These are phyloP conservation scores for Hemaris fuciformis DNA, from an alignment of 2,888 invertebrate species.

Conservation along the genomic window DNA sequence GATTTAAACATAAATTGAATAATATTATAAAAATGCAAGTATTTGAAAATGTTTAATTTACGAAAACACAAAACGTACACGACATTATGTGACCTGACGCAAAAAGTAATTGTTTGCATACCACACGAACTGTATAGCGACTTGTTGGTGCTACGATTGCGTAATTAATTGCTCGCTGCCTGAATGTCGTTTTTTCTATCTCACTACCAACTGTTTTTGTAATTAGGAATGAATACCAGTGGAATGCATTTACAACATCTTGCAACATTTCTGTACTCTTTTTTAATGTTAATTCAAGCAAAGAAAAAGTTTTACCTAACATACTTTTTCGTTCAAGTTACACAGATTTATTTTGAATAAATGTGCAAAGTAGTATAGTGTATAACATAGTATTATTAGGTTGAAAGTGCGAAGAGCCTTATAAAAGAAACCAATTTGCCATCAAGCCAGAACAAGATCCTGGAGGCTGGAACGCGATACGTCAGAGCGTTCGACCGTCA, in stretches of 20 bases:
- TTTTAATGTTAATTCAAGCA: not conserved
- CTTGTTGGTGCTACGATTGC: not conserved
- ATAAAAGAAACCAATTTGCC: slow-evolving; percentile 56
- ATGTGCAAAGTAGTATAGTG: not conserved
- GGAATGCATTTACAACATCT: not conserved
- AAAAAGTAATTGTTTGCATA: not conserved
- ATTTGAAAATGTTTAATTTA: not conserved
- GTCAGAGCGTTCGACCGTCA: slow-evolving; percentile 45
- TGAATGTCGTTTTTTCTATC: not conserved
- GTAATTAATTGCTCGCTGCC: not conserved
- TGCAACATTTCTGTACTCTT: not conserved
- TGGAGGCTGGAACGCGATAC: slow-evolving; percentile 48
- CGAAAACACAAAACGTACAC: not conserved
- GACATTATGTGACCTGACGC: not conserved
- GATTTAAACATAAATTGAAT: no score
- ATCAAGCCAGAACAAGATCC: slow-evolving; percentile 46
- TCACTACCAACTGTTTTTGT: not conserved
- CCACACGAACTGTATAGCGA: not conserved
- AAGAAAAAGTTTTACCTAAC: no score
- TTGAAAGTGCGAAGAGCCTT: slow-evolving; percentile 19
- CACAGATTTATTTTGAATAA: not conserved
- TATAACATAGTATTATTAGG: not conserved
- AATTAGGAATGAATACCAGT: not conserved
- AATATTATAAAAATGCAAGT: not conserved
- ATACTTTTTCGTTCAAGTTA: not conserved